Base-by-base conservation (phyloP, 2,113 vertebrate genomes). In the Microcebus jonahi region DNA sequence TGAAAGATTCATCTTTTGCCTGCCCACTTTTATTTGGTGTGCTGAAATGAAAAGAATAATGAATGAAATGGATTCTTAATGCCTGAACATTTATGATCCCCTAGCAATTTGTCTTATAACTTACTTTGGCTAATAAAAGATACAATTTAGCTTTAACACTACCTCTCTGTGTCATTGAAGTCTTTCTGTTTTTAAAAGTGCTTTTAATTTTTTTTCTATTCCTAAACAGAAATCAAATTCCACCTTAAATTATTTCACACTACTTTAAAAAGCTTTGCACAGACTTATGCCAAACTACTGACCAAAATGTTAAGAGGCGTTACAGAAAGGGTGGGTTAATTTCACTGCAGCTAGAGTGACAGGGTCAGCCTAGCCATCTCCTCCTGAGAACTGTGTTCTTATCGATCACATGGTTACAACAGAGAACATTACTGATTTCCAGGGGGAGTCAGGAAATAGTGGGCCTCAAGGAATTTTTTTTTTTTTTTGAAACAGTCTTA, bases 1-100 rank as follows among this genome's bases (percentile, higher is more conserved):
- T 77, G 8, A 17, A 2, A 0, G 3, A 57, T 21, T 93, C 12
- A 0, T 95, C 96, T n/a, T 96, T 79, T 0, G 86, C 67, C 10
- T 93, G 31, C 42, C 97, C 80, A 8, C 31, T 68, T 65, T 39
- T 96, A 80, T 73, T 95, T 81, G 59, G 88, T 88, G 65, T 48
- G 55, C 98, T 98, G 87, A 93, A 98, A 97, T 87, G 65, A 71
- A 93, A 29, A 95, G 53, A n/a, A 34, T 6, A 67, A 17, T 53
- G 55, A 94, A 84, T 84, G 59, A 80, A 83, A 68, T 53, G 45
- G 39, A 75, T 50, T 70, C 5, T 79, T 50, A 29, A 77, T 59
- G n/a, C 50, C 65, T 68, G 27, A 85, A 86, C 53, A 71, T 68
- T 71, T n/a, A 20, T 12, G 57, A 10, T 90, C 36, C 45, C 29